These are phyloP conservation scores for Narcine bancroftii DNA, from an alignment of 2,113 vertebrate genomes.

Conservation along the genomic window DNA sequence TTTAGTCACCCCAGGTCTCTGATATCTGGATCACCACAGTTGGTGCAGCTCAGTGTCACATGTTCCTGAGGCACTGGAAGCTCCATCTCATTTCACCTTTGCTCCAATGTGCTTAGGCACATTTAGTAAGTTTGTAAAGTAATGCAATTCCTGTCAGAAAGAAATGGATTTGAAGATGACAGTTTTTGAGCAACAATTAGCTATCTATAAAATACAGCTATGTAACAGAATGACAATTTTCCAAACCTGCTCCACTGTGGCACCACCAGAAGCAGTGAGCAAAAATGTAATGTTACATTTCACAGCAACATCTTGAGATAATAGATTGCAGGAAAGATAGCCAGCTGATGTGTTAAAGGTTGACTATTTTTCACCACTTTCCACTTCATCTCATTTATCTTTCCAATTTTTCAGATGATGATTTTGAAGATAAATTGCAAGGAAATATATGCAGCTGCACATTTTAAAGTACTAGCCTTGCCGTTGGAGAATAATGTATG, in stretches of 20 bases:
- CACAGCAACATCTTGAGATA: not conserved
- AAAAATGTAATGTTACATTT: not conserved
- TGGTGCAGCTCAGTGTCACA: not conserved
- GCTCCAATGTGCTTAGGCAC: not conserved
- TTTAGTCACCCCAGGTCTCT: too few species aligned
- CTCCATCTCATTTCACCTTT: not conserved
- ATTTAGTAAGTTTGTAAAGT: not conserved
- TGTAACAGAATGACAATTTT: not conserved
- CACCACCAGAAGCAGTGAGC: not conserved
- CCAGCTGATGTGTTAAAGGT: not conserved
- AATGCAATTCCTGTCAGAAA: not conserved
- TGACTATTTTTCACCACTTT: not conserved
- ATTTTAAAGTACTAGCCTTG: not conserved
- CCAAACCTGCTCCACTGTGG: not conserved
- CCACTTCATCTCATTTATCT: conserved; percentile 2
- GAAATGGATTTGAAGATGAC: not conserved
- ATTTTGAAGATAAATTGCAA: not conserved
- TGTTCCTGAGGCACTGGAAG: not conserved
- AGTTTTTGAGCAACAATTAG: not conserved
- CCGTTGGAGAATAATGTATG: not conserved
- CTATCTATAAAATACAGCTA: not conserved
- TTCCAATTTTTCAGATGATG: conserved; percentile 13
- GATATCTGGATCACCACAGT: not conserved
- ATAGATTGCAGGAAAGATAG: not conserved
- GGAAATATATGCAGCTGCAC: not conserved